Evolutionary conservation across 2,797 vertebrate genomes (phyloP).

Genomic region (Phataginus tetradactyla): DNA sequence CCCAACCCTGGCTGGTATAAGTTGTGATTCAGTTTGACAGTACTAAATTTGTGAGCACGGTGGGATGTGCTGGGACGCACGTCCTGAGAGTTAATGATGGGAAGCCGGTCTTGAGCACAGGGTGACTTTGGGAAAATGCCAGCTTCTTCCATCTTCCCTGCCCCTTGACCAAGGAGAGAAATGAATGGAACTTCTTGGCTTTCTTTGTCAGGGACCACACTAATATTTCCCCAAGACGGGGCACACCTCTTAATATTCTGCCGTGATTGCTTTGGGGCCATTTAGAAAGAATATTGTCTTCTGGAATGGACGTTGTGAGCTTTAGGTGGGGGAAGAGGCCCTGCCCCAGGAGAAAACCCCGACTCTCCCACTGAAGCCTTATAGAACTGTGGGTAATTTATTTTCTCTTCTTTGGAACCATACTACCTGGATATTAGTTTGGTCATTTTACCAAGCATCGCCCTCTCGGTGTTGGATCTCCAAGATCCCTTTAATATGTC

Average conservation of each 20-base stretch:
- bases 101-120: neutral
- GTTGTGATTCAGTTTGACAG: neutral
- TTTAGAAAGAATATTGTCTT: neutral
- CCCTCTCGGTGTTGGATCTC: neutral
- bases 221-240: neutral
- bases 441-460: neutral
- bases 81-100: neutral
- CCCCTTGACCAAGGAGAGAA: neutral
- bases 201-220: neutral
- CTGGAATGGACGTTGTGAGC: neutral
- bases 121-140: neutral
- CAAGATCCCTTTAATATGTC: neutral
- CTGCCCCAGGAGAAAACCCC: no score
- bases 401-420: neutral
- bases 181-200: neutral
- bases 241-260: neutral
- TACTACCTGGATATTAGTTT: neutral
- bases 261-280: neutral
- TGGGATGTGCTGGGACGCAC: neutral
- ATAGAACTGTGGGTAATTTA: accelerated
- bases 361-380: neutral
- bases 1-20: neutral
- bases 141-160: neutral
- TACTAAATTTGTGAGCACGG: neutral
- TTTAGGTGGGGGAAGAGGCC: neutral